A percentile compares a stretch with the other conserved stretches of the same genome.
Conservation (phyloP, 2,797 vertebrate species). For the Microcaecilia unicolor region DNA sequence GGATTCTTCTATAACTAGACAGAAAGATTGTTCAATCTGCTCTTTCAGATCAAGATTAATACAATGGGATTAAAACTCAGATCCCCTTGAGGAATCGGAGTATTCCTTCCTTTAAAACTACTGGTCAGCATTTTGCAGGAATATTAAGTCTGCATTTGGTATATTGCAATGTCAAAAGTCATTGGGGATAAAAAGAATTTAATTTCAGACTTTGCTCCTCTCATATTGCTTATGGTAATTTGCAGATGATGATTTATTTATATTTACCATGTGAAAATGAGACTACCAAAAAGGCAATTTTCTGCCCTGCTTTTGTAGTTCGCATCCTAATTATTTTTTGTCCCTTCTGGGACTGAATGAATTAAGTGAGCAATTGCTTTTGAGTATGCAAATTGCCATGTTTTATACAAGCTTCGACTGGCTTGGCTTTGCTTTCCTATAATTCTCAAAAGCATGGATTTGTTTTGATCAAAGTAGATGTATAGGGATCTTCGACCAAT, state of each 20-base stretch:
- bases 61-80: slow-evolving; percentile 21
- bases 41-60: slow-evolving; percentile 29
- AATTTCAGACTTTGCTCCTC: slow-evolving; percentile 8
- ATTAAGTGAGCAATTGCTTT: slow-evolving; percentile 39
- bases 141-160: slow-evolving; percentile 4
- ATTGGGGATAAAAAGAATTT: slow-evolving; percentile 16
- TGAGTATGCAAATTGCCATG: slow-evolving; percentile 20
- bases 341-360: slow-evolving; percentile 25
- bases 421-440: slow-evolving; percentile 16
- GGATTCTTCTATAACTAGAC: slow-evolving; percentile 35
- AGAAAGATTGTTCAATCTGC: slow-evolving; percentile 20
- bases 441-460: no score
- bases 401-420: slow-evolving; percentile 8
- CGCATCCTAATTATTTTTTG: slow-evolving; percentile 34
- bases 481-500: no score
- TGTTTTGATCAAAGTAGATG: neutral
- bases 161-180: slow-evolving; percentile 10
- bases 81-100: slow-evolving; percentile 11
- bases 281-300: slow-evolving; percentile 29
- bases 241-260: slow-evolving; percentile 36
- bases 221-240: slow-evolving; percentile 9
- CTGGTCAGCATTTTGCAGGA: neutral
- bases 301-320: slow-evolving; percentile 12
- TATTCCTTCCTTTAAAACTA: slow-evolving; percentile 3
- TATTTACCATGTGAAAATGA: slow-evolving; percentile 22